Conservation (phyloP, 2,797 vertebrate species). For the Columba guinea region DNA sequence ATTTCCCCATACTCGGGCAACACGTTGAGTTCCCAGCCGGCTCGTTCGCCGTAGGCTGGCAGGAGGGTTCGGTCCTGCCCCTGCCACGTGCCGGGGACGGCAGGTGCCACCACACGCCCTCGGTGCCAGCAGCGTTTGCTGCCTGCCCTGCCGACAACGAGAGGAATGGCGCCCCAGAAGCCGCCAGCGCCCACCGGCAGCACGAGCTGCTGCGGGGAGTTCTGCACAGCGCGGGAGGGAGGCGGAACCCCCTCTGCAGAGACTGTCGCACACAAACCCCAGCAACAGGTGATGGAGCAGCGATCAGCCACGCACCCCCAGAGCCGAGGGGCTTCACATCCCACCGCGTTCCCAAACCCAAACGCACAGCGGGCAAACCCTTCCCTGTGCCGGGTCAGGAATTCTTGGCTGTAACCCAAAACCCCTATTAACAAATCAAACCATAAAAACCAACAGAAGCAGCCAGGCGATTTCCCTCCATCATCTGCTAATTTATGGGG, state of each 20-base stretch:
- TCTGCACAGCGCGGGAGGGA: not conserved
- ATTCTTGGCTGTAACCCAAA: conserved; percentile 64
- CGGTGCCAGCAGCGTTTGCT: accelerated
- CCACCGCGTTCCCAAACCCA: not conserved
- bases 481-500: conserved; percentile 72
- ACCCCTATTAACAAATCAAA: conserved; percentile 71
- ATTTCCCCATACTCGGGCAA: accelerated
- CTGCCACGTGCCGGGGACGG: accelerated
- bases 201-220: accelerated
- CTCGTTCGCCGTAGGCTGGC: accelerated
- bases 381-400: not conserved
- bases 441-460: conserved; percentile 47
- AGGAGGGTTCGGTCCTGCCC: not conserved
- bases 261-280: not conserved
- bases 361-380: not conserved
- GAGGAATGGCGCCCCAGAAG: accelerated
- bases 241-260: not conserved
- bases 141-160: not conserved
- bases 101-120: accelerated
- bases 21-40: accelerated
- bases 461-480: conserved; percentile 68
- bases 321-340: no score
- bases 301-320: accelerated
- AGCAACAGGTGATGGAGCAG: not conserved
- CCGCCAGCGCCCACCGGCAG: accelerated